Conservation (phyloP, 2,113 vertebrate species). For the Cisticola juncidis region DNA sequence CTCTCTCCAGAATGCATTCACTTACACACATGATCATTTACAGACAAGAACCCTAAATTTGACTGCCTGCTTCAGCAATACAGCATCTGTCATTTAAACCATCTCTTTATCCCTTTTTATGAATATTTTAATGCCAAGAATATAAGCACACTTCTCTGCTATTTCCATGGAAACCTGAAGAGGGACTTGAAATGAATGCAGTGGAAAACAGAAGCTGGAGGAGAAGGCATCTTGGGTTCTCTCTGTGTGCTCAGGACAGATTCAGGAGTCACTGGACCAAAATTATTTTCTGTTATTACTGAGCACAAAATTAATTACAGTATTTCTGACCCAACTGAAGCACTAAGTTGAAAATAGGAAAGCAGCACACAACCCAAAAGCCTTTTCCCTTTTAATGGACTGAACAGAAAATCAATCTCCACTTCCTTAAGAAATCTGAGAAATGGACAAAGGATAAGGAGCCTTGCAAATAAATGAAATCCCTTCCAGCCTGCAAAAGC, state of each 20-base stretch:
- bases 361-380: neutral
- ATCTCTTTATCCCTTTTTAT: conserved; percentile 38
- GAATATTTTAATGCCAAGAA: conserved; percentile 67
- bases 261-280: neutral
- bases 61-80: conserved; percentile 29
- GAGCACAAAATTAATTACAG: neutral
- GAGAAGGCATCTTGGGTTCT: neutral
- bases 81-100: conserved; percentile 50
- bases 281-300: neutral
- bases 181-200: conserved; percentile 35
- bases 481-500: neutral
- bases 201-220: conserved; percentile 30
- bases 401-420: neutral
- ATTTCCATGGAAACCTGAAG: conserved; percentile 72
- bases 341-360: neutral
- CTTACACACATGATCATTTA: neutral
- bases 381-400: neutral
- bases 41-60: neutral
- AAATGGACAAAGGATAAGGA: neutral
- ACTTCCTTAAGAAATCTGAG: neutral
- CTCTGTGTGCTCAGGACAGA: neutral
- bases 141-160: conserved; percentile 24
- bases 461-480: neutral
- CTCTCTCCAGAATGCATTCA: neutral
- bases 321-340: neutral